Evolutionary conservation across 1,140 invertebrate genomes (phyloP).

Genomic region (Bombus haemorrhoidalis): DNA sequence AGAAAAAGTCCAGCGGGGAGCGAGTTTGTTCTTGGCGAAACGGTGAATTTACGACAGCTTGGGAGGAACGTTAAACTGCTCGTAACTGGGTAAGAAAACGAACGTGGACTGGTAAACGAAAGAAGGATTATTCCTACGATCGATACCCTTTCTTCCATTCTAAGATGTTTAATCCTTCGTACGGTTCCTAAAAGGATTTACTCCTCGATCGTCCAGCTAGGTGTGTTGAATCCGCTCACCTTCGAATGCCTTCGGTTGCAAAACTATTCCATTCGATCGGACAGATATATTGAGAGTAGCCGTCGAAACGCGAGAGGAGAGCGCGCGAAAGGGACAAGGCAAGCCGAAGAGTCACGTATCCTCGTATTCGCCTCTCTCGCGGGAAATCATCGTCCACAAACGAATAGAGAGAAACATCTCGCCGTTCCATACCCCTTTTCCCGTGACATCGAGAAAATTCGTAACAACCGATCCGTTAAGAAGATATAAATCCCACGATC

Average conservation of each 20-base stretch:
- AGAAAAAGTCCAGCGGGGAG: background rate
- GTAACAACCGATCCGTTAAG: background rate
- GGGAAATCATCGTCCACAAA: slow-evolving; percentile 50
- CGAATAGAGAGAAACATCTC: slow-evolving; percentile 8
- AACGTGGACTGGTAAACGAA: background rate
- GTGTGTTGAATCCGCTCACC: background rate
- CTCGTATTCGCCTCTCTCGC: slow-evolving; percentile 29
- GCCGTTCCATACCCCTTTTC: background rate
- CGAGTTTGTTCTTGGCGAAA: background rate
- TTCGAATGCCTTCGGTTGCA: background rate
- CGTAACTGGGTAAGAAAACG: background rate
- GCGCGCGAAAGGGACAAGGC: slow-evolving; percentile 9
- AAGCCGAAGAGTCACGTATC: slow-evolving; percentile 17
- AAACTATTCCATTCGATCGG: background rate
- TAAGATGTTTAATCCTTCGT: slow-evolving; percentile 2
- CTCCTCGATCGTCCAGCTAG: background rate
- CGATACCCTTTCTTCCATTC: slow-evolving; percentile 8
- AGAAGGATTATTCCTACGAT: slow-evolving; percentile 1
- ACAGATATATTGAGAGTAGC: background rate
- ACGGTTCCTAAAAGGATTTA: slow-evolving; percentile 1
- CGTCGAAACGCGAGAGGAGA: background rate
- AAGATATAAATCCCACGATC: background rate
- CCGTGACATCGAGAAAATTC: background rate
- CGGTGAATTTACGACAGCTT: background rate
- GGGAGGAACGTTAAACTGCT: background rate